These are phyloP conservation scores for Lydus trimaculatus DNA, from an alignment of 2,888 invertebrate genomes.

Conservation along the genomic window DNA sequence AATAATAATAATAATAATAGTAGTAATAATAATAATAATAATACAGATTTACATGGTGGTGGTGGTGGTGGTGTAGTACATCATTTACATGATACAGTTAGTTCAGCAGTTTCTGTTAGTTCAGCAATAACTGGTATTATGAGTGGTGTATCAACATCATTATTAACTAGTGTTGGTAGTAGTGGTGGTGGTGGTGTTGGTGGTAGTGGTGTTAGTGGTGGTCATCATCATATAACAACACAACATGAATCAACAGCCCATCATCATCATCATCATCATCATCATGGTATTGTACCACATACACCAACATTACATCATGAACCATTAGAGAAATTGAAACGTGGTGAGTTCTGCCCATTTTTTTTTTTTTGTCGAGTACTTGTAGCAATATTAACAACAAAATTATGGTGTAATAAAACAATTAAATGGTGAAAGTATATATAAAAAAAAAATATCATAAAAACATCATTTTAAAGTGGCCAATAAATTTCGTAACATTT, in stretches of 20 bases:
- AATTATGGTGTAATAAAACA: neutral
- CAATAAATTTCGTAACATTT: slow-evolving; percentile 28
- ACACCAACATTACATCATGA: slow-evolving; percentile 69
- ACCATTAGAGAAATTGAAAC: slow-evolving; percentile 79
- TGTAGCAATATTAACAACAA: no score
- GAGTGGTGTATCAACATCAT: slow-evolving; percentile 63
- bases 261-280: slow-evolving; percentile 61
- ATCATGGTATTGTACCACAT: slow-evolving; percentile 69
- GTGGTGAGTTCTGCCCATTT: slow-evolving; percentile 68
- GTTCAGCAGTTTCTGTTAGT: slow-evolving; percentile 65
- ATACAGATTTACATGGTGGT: slow-evolving; percentile 61
- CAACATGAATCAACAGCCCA: slow-evolving; percentile 57
- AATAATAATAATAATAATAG: no score
- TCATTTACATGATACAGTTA: slow-evolving; percentile 65
- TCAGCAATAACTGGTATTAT: slow-evolving; percentile 66
- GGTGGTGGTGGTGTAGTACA: slow-evolving; percentile 56
- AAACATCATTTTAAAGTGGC: slow-evolving; percentile 23
- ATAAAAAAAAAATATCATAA: slow-evolving; percentile 18
- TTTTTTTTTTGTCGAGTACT: no score
- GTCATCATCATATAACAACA: slow-evolving; percentile 60
- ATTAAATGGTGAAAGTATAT: neutral
- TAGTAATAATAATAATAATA: no score
- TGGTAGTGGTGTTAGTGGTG: neutral
- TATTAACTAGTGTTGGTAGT: slow-evolving; percentile 33
- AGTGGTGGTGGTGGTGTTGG: neutral